These are phyloP conservation scores for Sebastes ruberrimus DNA, from an alignment of 2,797 vertebrate genomes.

Conservation along the genomic window DNA sequence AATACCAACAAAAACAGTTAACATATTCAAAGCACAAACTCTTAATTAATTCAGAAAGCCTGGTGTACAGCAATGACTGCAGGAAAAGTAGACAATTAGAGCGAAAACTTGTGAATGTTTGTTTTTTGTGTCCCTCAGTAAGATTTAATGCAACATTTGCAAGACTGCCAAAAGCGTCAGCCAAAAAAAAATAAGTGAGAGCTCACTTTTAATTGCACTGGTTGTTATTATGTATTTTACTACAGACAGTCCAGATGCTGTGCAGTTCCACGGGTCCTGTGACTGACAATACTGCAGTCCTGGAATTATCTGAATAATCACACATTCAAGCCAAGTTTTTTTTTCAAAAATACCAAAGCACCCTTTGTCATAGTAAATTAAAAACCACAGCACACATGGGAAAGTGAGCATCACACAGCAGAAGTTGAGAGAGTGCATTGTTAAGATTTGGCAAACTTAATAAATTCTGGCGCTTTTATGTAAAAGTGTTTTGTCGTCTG, in stretches of 20 bases:
- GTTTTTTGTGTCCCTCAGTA: background rate
- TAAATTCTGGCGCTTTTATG: background rate
- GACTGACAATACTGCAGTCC: background rate
- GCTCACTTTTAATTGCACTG: slow-evolving; percentile 18
- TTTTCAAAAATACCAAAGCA: background rate
- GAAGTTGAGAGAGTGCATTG: background rate
- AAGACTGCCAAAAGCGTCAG: slow-evolving; percentile 1
- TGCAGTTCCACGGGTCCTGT: background rate
- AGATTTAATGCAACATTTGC: slow-evolving; percentile 1
- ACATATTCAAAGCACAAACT: background rate
- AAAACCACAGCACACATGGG: background rate
- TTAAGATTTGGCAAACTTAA: slow-evolving; percentile 11
- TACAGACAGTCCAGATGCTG: slow-evolving; percentile 23
- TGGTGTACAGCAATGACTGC: background rate
- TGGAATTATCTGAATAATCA: slow-evolving; percentile 8
- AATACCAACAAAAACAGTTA: background rate
- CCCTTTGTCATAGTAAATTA: slow-evolving; percentile 3
- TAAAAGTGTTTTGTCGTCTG: slow-evolving; percentile 8
- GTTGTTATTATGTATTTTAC: background rate
- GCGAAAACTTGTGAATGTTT: background rate
- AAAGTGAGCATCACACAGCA: background rate
- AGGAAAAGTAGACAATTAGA: background rate
- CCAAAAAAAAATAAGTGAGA: background rate
- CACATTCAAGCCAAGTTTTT: slow-evolving; percentile 8
- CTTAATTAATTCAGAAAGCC: background rate